Percentiles rank a stretch among this genome's conserved stretches.
These are phyloP conservation scores for Moxostoma hubbsi DNA, from an alignment of 2,797 vertebrate genomes.

Conservation along the genomic window DNA sequence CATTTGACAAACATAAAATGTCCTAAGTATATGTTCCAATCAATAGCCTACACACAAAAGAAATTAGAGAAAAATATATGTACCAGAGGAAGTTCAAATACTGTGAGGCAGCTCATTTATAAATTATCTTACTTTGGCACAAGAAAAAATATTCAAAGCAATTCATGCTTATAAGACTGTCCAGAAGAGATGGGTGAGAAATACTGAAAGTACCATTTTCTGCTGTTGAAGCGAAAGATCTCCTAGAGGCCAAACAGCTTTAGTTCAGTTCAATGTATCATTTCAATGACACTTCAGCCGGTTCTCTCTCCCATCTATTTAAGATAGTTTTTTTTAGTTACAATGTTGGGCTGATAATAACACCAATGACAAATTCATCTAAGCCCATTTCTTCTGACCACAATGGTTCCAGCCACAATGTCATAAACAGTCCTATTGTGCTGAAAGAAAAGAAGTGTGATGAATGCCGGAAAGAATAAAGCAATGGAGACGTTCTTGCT, in stretches of 20 bases:
- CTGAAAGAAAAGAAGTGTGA: conserved; percentile 97
- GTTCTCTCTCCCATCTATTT: not conserved
- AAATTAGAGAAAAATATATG: not conserved
- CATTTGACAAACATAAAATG: conserved; percentile 13
- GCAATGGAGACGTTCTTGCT: conserved; percentile 99
- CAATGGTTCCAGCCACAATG: conserved; percentile 97
- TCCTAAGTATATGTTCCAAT: not conserved
- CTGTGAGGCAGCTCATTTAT: conserved; percentile 16
- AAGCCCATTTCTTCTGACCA: conserved; percentile 89
- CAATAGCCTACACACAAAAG: not conserved
- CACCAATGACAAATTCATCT: conserved; percentile 81
- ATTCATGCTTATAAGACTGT: conserved; percentile 17
- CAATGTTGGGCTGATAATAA: not conserved
- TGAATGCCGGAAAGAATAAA: conserved; percentile 97
- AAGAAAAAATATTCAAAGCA: conserved; percentile 29
- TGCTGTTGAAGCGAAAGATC: conserved; percentile 15
- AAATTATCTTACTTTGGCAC: conserved; percentile 46
- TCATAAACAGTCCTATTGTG: conserved; percentile 99
- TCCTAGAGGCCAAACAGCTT: conserved; percentile 14
- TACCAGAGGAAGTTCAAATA: conserved; percentile 29
- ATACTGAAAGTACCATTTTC: conserved; percentile 3
- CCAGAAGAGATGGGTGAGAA: conserved; percentile 27
- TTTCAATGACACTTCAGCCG: not conserved
- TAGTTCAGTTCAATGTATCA: conserved; percentile 19
- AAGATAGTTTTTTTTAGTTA: conserved; percentile 8